phyloP scores from a whole-genome alignment of 2,888 invertebrate species.

The Conops quadrifasciatus region DNA sequence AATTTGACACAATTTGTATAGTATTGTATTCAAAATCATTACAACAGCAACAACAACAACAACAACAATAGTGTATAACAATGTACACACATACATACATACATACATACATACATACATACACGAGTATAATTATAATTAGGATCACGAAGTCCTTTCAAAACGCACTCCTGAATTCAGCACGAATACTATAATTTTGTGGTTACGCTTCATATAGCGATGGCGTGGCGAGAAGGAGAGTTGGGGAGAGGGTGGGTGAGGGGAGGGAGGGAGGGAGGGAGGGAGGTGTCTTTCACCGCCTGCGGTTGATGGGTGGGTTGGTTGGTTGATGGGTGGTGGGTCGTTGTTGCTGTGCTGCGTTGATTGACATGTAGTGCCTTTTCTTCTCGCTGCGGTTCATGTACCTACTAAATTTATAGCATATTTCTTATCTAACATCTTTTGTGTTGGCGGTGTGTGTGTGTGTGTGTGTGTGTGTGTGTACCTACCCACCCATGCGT shows the following conservation, averaged over 20 bases:
- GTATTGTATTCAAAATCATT: not conserved
- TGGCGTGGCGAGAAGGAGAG: not conserved
- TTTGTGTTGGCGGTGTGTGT: not conserved
- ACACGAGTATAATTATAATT: constrained; percentile 35
- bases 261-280: not conserved
- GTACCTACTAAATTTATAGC: constrained; percentile 16
- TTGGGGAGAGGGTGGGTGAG: not conserved
- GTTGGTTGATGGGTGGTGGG: too few species aligned
- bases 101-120: not conserved
- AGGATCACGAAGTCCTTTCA: constrained; percentile 30
- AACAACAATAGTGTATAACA: not conserved
- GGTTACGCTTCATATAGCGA: constrained; percentile 16
- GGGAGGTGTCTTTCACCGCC: too few species aligned
- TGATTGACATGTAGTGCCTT: too few species aligned
- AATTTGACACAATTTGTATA: not conserved
- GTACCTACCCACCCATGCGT: not conserved
- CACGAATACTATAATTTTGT: constrained; percentile 34
- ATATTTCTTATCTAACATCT: not conserved
- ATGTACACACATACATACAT: constrained; percentile 14
- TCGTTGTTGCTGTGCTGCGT: too few species aligned
- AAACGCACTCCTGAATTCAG: constrained; percentile 15
- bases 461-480: not conserved
- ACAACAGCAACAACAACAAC: constrained; percentile 1
- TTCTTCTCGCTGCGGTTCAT: not conserved
- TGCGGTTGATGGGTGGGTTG: not conserved